These are phyloP conservation scores for Metopia argyrocephala DNA, from an alignment of 2,888 invertebrate species.

Conservation along the genomic window DNA sequence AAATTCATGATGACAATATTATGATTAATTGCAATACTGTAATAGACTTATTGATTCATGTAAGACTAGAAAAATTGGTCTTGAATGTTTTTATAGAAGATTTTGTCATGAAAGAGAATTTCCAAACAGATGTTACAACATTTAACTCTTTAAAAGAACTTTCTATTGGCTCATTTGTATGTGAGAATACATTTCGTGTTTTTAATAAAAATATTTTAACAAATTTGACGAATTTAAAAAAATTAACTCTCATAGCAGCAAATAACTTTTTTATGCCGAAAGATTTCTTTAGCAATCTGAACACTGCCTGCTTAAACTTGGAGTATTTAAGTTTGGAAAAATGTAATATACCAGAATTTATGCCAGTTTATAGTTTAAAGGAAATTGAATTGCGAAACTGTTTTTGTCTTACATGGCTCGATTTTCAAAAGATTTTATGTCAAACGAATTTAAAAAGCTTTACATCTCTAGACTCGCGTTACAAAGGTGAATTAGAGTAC, in stretches of 20 bases:
- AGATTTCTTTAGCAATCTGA: neutral
- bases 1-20: neutral
- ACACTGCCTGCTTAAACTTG: neutral
- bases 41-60: neutral
- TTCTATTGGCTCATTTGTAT: neutral
- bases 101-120: neutral
- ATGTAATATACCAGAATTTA: slow-evolving; percentile 1
- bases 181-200: neutral
- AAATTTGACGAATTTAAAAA: neutral
- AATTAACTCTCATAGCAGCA: neutral
- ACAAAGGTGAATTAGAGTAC: neutral
- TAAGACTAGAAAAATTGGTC: neutral
- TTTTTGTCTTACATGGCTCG: neutral
- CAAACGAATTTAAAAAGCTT: neutral
- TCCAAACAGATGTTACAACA: neutral
- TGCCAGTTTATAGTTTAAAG: neutral
- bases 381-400: neutral
- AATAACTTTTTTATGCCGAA: neutral
- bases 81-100: neutral
- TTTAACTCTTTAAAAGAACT: neutral
- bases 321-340: neutral
- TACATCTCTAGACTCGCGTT: neutral
- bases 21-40: neutral
- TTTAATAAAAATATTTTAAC: neutral
- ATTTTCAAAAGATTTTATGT: slow-evolving; percentile 14